Base-by-base conservation (phyloP, 2,888 invertebrate species). In the Petrophora chlorosata region DNA sequence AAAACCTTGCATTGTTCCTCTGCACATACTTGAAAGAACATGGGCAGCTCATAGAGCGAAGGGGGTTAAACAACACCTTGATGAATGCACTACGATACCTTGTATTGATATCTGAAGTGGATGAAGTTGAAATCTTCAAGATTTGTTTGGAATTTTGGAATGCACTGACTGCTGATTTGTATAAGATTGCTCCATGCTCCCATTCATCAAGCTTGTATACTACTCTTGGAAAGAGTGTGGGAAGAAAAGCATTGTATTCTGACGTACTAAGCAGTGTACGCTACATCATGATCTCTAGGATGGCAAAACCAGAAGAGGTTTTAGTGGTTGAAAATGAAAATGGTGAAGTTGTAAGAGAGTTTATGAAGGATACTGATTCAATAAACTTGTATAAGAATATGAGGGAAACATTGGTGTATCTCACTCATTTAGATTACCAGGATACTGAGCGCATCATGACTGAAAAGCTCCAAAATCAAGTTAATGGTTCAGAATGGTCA, bases 251-350 rank as follows among this genome's bases (percentile, higher is more conserved):
- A 52, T 92, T 96, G 63, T 97, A 97, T 79, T 93, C 94, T 48
- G 94, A 95, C 70, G 95, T 97, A 35, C 86, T 97, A 46, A 95
- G 96, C 53, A 95, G 96, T 89, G 95, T 99, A 26, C 93, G 99
- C 29, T 96, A 96, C 73, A 98, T 98, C 33, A 99, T 99, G 98
- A 99, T 99, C 74, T 98, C 98, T 51, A 94, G 99, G 68, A 99
- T 99, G 99, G 99, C 99, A 10, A 99, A 99, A 82, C 99, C 99
- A 0, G 99, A 99, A 86, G 99, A 99, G 90, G 99, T 99, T 22
- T 92, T 99, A 53, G 98, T 99, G 32, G 99, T 99, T 26, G 99
- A 99, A 87, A 99, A 99, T 91, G 99, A 99, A 80, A 99, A 99
- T 85, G 99, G 99, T 26, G 99, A 99, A 90, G 98, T 99, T 52